Evolutionary conservation across 2,888 invertebrate species (phyloP).

Genomic region (Acleris laterana): DNA sequence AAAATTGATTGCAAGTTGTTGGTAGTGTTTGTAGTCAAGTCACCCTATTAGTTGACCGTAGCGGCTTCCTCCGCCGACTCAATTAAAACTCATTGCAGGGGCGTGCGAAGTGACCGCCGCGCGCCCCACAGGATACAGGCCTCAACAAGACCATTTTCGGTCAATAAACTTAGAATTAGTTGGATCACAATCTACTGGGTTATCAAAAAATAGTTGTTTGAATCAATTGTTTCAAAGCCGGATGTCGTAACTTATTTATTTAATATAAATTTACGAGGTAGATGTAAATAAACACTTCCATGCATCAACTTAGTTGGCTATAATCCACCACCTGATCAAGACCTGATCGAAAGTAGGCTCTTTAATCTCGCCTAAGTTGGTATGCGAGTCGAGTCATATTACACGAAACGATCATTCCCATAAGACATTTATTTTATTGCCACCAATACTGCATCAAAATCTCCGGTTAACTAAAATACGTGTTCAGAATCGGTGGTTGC

Average conservation of each 20-base stretch:
- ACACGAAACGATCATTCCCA: not conserved
- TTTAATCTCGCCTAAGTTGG: not conserved
- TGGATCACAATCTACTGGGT: slow-evolving; percentile 16
- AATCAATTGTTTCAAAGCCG: slow-evolving; percentile 6
- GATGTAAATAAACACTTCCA: not conserved
- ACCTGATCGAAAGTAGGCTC: not conserved
- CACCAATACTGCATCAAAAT: slow-evolving; percentile 4
- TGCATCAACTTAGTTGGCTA: not conserved
- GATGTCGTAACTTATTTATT: not conserved
- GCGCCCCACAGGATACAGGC: slow-evolving; percentile 73
- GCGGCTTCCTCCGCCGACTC: slow-evolving; percentile 75
- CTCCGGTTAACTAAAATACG: slow-evolving; percentile 7
- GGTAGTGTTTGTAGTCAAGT: slow-evolving; percentile 48
- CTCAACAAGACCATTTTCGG: slow-evolving; percentile 65
- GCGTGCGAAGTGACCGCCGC: slow-evolving; percentile 74
- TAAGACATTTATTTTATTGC: not conserved
- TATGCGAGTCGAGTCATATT: not conserved
- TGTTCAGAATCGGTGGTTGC: slow-evolving; percentile 17
- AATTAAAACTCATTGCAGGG: slow-evolving; percentile 81
- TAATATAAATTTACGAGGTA: too few relatives aligned
- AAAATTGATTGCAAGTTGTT: not conserved
- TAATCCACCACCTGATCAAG: not conserved
- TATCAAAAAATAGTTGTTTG: not conserved
- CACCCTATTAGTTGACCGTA: slow-evolving; percentile 68
- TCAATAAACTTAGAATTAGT: slow-evolving; percentile 54